Evolutionary conservation across 2,113 vertebrate genomes (phyloP), one percentile per base, ranked within the genome.

Genomic region (Grammomys dolichurus): DNA sequence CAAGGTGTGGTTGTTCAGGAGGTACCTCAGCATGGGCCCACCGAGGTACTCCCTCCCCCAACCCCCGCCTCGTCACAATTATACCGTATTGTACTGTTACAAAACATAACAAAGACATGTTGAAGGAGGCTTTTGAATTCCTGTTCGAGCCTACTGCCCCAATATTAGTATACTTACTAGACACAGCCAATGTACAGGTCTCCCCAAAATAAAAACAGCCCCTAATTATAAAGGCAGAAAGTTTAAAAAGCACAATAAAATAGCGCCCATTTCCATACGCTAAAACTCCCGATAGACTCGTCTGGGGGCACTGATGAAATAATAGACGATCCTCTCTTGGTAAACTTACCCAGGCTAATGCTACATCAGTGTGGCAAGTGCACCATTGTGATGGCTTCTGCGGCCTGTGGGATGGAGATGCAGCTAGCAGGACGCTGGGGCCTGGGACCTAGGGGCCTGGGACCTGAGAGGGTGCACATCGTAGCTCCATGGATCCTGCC

Each of bases 361-460:
- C 58, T 46, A 4, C 13, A 14, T 63, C 58, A 17, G 81, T 1
- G 24, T 43, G 81, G 1, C 24, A 63, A 46, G 60, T 46, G 16
- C 0, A 1, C 33, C 0, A 1, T 46, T 31, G 40, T 69, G 84
- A 19, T 19, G 26, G 28, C 28, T 22, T 31, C 28, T 13, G 63
- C 12, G 40, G 63, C 60, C 58, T 46, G 60, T 12, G 60, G 26
- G 43, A 48, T 40, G n/a, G 22, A 43, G 80, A 22, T 13, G 20
- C 33, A 36, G 26, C 3, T 0, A 19, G 28, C 9, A 0, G 0
- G 13, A 1, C 8, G 3, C 22, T 43, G 56, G 22, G n/a, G n/a
- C 40, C 58, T 63, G 7, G n/a, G 43, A 33, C 40, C 40, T 22
- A 14, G 36, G 63, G n/a, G 22, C 40, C 56, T 63, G 7, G n/a